Evolutionary conservation across 2,113 vertebrate species (phyloP), one percentile per base, ranked within the genome.

Genomic region (Catagonus wagneri): DNA sequence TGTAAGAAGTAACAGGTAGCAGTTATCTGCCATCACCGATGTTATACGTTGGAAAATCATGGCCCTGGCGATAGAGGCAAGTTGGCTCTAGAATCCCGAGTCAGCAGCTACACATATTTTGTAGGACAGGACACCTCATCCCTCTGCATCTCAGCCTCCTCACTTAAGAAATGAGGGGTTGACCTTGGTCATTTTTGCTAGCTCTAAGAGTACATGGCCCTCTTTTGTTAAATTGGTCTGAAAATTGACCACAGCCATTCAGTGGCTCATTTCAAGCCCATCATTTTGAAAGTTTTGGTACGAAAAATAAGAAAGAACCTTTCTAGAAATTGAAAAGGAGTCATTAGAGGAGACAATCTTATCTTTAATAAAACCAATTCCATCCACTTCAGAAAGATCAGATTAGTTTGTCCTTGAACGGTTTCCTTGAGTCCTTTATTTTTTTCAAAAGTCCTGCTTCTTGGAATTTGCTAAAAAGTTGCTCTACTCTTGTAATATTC

Each of bases 181-280:
- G 80, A 96, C 27, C 27, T 23, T 69, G 32, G 60, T 63, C 36
- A 88, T 94, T 94, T 94, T 96, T 83, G 60, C 44, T 36, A 54
- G 6, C 34, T 83, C 85, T 78, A 36, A 80, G 52, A 96, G 25
- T 90, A 15, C 5, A 14, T 81, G 80, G 87, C 78, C 52, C n/a
- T 86, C 14, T 93, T 96, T 80, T 94, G 68, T 96, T 94, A 89
- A 89, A 32, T 93, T 97, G 78, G 84, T 97, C 68, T 91, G 84
- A 89, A 91, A 96, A 95, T 92, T 89, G 93, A 72, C 36, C 66
- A 74, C 19, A 79, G 56, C 83, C 52, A 52, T 75, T 93, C 65
- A 91, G 74, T 78, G 10, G 72, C 92, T 93, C 56, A 94, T 94
- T 93, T 83, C 54, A 91, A 66, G 60, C 29, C 14, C 72, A 94